phyloP scores from a whole-genome alignment of 2,888 invertebrate genomes.

The Xestia xanthographa region DNA sequence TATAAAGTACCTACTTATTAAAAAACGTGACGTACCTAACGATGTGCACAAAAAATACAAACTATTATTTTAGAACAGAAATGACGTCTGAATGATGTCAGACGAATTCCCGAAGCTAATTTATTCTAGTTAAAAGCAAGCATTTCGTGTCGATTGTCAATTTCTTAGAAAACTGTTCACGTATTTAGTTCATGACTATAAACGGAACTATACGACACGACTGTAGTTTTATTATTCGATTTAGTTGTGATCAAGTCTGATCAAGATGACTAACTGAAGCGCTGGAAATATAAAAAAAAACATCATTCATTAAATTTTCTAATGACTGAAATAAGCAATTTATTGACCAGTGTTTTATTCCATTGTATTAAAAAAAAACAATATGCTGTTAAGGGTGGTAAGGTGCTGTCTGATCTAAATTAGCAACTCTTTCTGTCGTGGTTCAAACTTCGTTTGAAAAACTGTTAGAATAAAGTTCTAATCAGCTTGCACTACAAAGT shows the following conservation, averaged over 20 bases:
- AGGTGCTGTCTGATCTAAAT: too few species aligned
- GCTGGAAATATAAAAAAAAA: neutral
- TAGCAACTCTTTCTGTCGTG: too few species aligned
- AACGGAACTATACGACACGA: conserved; percentile 14
- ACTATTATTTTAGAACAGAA: conserved; percentile 18
- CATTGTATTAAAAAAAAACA: neutral
- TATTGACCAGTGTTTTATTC: neutral
- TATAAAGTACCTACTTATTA: neutral
- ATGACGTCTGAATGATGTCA: conserved; percentile 44
- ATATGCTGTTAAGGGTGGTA: neutral
- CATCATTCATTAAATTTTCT: rapidly evolving
- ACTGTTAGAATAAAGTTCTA: too few species aligned
- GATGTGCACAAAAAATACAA: conserved; percentile 14
- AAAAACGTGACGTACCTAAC: neutral
- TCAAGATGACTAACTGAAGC: conserved; percentile 1
- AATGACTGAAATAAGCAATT: neutral
- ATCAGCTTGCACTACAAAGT: too few species aligned
- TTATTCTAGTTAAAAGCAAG: conserved; percentile 46
- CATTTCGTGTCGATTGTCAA: conserved; percentile 40
- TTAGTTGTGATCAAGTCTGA: conserved; percentile 3
- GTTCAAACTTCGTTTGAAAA: too few species aligned
- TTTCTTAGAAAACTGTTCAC: conserved; percentile 44
- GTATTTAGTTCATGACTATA: conserved; percentile 44
- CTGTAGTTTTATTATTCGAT: neutral
- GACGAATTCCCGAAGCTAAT: conserved; percentile 46